A percentile compares a stretch with the other conserved stretches of the same genome.
These are phyloP conservation scores for Spialia ferax DNA, from an alignment of 2,888 invertebrate species.

Conservation along the genomic window DNA sequence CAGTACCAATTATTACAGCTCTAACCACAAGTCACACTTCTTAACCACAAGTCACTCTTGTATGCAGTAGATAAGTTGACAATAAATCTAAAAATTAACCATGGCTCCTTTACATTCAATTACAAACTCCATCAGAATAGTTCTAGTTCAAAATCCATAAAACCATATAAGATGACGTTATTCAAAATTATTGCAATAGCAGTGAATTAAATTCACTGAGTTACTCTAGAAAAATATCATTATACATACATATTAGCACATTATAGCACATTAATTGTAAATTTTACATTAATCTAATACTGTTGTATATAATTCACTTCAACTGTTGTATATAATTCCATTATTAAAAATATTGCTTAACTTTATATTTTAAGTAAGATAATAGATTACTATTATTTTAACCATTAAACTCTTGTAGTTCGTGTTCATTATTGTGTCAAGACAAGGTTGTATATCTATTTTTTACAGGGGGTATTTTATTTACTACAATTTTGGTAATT, in stretches of 20 bases:
- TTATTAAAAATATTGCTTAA: background rate
- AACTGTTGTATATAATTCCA: too few relatives aligned
- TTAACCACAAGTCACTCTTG: too few relatives aligned
- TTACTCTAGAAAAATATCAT: background rate
- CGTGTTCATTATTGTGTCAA: too few relatives aligned
- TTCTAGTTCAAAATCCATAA: conserved; percentile 7
- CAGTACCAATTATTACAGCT: background rate
- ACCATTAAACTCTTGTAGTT: too few relatives aligned
- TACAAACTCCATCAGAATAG: background rate
- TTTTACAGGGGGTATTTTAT: too few relatives aligned
- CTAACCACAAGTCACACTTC: background rate
- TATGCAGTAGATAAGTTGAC: background rate
- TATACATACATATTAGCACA: too few relatives aligned
- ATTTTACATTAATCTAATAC: background rate
- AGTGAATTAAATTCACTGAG: conserved; percentile 1
- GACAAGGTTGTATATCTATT: too few relatives aligned
- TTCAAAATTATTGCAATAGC: background rate
- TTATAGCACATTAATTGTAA: background rate
- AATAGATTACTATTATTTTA: too few relatives aligned
- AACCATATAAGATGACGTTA: background rate
- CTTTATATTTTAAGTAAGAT: background rate
- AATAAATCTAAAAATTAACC: background rate
- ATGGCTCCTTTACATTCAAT: background rate
- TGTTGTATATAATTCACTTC: background rate
- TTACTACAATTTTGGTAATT: too few relatives aligned